Evolutionary conservation across 92 coral and sea anemone species (phyloP), one percentile per base, ranked within the genome.

Genomic region (Chrysogorgia sp.): DNA sequence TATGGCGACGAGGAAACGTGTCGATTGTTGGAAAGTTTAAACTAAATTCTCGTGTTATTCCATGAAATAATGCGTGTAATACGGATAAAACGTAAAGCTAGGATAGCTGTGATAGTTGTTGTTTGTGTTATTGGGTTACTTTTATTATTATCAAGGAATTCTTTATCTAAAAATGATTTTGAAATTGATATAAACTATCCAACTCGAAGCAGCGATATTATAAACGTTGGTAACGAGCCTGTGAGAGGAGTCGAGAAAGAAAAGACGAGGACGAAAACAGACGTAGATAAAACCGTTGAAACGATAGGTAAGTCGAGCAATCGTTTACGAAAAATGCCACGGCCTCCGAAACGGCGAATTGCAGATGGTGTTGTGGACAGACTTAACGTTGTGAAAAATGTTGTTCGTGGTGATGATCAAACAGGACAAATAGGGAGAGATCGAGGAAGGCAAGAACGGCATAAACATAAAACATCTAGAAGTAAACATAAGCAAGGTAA

Each of bases 321-420:
- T 49, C 17, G 15, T 69, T 69, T 45, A n/a, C 59, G 43, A 10
- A 69, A 45, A 30, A 52, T n/a, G 12, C 34, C 48, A 20, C 76
- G 76, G 6, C 76, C 59, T 21, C 76, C 76, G 17, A 47, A 69
- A 25, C 59, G 60, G 23, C 45, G 76, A 69, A 43, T 69, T n/a
- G 50, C 76, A 7, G 76, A 69, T 31, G 76, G 76, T 4, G 19
- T 69, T 17, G 76, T 69, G 59, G 76, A 69, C 25, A 69, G 30
- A 35, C 48, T 20, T 2, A 32, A 23, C 8, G 40, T 29, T 34
- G 21, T 45, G 22, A 69, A 69, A 69, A 48, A 31, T 69, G 58
- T 45, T 12, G 76, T 69, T 3, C 58, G 14, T 24, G 76, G 60
- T 2, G 76, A 69, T 49, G 26, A 55, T 15, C 55, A 45, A 41